A percentile compares a stretch with the other conserved stretches of the same genome.
phyloP scores from a whole-genome alignment of 2,113 vertebrate species.

The Stictonetta naevosa region DNA sequence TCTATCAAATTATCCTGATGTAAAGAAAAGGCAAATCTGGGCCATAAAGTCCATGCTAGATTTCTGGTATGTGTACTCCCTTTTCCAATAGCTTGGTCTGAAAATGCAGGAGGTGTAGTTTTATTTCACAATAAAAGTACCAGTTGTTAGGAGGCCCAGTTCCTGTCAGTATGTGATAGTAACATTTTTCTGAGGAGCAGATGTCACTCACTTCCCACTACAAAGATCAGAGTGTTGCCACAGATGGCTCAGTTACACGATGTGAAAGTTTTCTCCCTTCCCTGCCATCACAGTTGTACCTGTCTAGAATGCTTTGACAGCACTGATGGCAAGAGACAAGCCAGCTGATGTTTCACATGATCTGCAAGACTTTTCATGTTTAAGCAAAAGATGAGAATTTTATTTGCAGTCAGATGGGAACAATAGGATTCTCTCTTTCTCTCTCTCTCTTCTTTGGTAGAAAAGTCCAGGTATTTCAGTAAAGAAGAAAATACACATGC shows the following conservation, averaged over 20 bases:
- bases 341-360: not conserved
- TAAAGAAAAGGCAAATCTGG: not conserved
- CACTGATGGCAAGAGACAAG: not conserved
- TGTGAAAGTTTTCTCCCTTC: not conserved
- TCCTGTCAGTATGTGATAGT: constrained; percentile 2
- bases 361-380: not conserved
- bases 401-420: not conserved
- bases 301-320: not conserved
- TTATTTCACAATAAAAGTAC: constrained; percentile 5
- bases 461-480: not conserved
- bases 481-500: not conserved
- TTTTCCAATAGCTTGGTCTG: not conserved
- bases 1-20: not conserved
- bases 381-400: not conserved
- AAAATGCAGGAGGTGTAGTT: not conserved
- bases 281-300: not conserved
- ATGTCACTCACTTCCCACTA: not conserved
- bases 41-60: not conserved
- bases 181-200: constrained; percentile 47
- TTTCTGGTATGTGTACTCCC: not conserved
- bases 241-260: constrained; percentile 39
- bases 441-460: not conserved
- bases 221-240: constrained; percentile 6
- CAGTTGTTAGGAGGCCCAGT: constrained; percentile 11
- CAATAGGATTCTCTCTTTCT: not conserved